Conservation (phyloP, 1,140 invertebrate species). For the Ridgeia piscesae region DNA sequence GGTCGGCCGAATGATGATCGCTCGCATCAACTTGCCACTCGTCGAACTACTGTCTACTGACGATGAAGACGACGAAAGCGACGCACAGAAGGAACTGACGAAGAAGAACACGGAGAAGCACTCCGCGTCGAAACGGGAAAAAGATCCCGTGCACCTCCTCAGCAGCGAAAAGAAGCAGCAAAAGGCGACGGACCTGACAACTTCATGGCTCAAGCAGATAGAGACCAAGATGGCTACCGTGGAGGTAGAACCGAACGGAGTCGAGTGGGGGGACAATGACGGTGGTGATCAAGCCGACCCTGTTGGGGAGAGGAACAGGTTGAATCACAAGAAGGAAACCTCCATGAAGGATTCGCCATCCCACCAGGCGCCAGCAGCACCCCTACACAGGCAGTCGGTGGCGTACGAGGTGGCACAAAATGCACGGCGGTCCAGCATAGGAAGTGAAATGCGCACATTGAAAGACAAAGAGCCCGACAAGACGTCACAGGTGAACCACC, state of each 20-base stretch:
- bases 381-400: background rate
- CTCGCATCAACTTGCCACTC: slow-evolving; percentile 26
- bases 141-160: background rate
- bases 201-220: background rate
- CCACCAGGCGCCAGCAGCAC: background rate
- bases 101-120: background rate
- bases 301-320: background rate
- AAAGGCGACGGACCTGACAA: background rate
- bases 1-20: slow-evolving; percentile 24
- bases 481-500: too few relatives aligned
- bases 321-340: background rate
- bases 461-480: background rate
- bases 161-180: background rate
- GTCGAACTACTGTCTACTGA: slow-evolving; percentile 17
- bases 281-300: background rate
- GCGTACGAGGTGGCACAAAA: background rate
- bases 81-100: background rate
- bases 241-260: background rate
- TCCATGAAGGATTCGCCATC: background rate
- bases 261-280: background rate
- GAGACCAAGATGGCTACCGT: background rate
- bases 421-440: background rate
- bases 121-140: background rate
- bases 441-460: background rate
- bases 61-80: slow-evolving; percentile 16